Evolutionary conservation across 2,113 vertebrate species (phyloP).

Genomic region (Pitta sordida): DNA sequence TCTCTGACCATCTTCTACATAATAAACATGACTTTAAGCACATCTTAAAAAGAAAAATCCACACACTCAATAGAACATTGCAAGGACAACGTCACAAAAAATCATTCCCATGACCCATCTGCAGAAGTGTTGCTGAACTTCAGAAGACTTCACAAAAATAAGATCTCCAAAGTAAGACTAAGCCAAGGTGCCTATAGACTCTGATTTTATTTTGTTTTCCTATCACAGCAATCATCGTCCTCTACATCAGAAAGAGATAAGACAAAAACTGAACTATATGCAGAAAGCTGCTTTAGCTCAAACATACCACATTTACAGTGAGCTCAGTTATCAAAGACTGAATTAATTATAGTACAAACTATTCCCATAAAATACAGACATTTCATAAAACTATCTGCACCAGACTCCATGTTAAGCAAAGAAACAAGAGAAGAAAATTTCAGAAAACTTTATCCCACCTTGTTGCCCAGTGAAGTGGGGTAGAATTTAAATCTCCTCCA

Average conservation of each 20-base stretch:
- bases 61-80: neutral
- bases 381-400: neutral
- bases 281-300: neutral
- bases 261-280: neutral
- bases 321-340: neutral
- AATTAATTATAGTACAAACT: neutral
- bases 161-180: neutral
- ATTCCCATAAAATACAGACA: neutral
- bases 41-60: neutral
- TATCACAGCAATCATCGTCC: neutral
- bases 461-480: slow-evolving; percentile 98
- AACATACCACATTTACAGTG: neutral
- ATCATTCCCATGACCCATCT: neutral
- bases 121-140: neutral
- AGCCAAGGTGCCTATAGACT: neutral
- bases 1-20: neutral
- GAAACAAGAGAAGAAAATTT: neutral
- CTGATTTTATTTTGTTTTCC: neutral
- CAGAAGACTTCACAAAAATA: neutral
- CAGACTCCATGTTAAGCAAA: neutral
- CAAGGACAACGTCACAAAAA: neutral
- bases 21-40: neutral
- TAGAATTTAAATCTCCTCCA: slow-evolving; percentile 98
- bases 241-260: neutral
- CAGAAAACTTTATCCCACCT: slow-evolving; percentile 74